Evolutionary conservation across 2,797 vertebrate genomes (phyloP).

Genomic region (Sciurus carolinensis): DNA sequence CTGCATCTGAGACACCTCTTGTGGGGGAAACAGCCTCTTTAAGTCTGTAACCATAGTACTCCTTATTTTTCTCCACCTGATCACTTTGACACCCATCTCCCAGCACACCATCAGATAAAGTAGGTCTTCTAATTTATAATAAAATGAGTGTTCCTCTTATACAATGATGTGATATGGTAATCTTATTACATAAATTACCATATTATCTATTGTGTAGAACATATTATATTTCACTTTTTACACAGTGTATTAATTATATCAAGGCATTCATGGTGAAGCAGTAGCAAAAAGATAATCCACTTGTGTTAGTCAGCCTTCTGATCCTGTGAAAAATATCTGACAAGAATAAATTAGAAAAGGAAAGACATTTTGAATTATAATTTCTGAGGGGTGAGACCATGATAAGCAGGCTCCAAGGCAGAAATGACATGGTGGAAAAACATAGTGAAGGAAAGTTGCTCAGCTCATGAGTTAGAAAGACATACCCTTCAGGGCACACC

Average conservation of each 20-base stretch:
- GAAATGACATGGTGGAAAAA: too few relatives aligned
- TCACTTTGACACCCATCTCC: background rate
- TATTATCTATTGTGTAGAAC: background rate
- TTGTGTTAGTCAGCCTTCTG: background rate
- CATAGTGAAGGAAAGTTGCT: too few relatives aligned
- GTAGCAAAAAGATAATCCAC: slow-evolving; percentile 65
- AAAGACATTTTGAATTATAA: too few relatives aligned
- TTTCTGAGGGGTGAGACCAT: too few relatives aligned
- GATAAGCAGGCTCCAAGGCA: too few relatives aligned
- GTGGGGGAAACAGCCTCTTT: background rate
- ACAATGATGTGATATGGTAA: background rate
- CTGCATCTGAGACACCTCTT: background rate
- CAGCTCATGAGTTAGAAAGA: too few relatives aligned
- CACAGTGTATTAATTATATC: background rate
- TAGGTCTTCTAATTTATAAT: background rate
- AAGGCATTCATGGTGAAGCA: background rate
- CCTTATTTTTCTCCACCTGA: background rate
- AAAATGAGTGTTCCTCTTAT: background rate
- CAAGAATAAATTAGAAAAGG: too few relatives aligned
- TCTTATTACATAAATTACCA: background rate
- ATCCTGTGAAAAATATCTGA: too few relatives aligned
- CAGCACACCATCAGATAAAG: background rate
- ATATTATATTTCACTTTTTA: background rate
- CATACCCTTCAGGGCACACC: too few relatives aligned
- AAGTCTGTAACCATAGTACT: background rate